Evolutionary conservation across 2,797 vertebrate species (phyloP).

Genomic region (Xiphorhynchus erythropygius): DNA sequence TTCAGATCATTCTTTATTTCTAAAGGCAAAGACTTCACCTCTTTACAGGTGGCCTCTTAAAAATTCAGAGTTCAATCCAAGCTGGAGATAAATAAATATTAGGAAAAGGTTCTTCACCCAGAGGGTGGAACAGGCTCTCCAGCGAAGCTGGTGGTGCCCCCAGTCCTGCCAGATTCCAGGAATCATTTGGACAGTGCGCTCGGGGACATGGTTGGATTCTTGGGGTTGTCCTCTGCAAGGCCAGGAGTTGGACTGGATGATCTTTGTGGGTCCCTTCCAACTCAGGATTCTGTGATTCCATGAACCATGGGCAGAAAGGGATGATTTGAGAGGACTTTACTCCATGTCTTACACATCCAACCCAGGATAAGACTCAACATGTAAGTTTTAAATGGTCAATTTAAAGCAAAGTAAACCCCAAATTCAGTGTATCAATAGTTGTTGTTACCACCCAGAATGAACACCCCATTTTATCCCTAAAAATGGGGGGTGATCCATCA

Average conservation of each 20-base stretch:
- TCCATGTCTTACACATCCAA: neutral
- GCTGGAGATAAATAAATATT: neutral
- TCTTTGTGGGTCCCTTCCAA: neutral
- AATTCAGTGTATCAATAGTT: fast-evolving
- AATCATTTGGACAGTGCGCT: neutral
- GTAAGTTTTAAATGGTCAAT: neutral
- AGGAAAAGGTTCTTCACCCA: neutral
- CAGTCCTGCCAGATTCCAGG: neutral
- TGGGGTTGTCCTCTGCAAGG: neutral
- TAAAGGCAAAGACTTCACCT: neutral
- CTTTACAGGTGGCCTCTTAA: neutral
- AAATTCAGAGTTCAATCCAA: neutral
- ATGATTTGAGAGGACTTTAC: neutral
- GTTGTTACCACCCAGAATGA: neutral
- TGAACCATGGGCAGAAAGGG: neutral
- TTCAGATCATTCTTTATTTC: neutral
- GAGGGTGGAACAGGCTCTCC: neutral
- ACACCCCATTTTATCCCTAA: neutral
- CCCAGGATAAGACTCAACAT: fast-evolving
- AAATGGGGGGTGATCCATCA: fast-evolving
- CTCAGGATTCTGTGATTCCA: neutral
- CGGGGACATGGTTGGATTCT: neutral
- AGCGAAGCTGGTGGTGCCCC: neutral
- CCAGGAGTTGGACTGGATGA: neutral
- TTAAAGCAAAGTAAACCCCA: neutral